A percentile compares a stretch with the other conserved stretches of the same genome.
phyloP scores from a whole-genome alignment of 2,113 vertebrate species.

The Sebastes schlegelii region DNA sequence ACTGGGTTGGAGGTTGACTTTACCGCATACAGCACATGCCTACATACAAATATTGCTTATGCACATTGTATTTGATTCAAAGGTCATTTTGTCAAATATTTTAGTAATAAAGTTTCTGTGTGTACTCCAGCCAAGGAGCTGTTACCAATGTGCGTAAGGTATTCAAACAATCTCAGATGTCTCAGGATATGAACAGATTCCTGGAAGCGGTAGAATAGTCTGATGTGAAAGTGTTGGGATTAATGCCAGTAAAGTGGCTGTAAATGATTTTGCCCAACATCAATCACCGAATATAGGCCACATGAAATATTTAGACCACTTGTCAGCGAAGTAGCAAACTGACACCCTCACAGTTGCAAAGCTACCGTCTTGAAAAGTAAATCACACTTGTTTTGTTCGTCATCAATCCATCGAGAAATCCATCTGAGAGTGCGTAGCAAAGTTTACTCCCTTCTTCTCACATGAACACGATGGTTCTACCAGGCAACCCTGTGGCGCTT shows the following conservation, averaged over 20 bases:
- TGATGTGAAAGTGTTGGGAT: slow-evolving; percentile 6
- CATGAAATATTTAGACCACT: slow-evolving; percentile 25
- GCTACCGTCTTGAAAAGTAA: background rate
- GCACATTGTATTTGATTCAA: background rate
- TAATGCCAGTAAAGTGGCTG: slow-evolving; percentile 12
- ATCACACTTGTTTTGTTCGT: slow-evolving; percentile 17
- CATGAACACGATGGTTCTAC: slow-evolving; percentile 15
- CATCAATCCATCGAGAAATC: slow-evolving; percentile 13
- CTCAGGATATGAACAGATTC: slow-evolving; percentile 14
- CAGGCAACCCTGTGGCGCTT: slow-evolving; percentile 15
- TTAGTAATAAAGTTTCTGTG: background rate
- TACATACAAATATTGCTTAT: background rate
- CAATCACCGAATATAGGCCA: slow-evolving; percentile 37
- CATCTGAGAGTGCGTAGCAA: slow-evolving; percentile 31
- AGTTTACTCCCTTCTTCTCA: slow-evolving; percentile 34
- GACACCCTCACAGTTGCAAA: background rate
- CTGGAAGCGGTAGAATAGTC: slow-evolving; percentile 19
- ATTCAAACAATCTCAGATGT: slow-evolving; percentile 9
- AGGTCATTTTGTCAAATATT: background rate
- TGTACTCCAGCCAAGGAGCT: slow-evolving; percentile 1
- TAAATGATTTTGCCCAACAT: slow-evolving; percentile 19
- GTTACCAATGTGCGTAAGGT: background rate
- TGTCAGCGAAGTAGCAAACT: slow-evolving; percentile 15
- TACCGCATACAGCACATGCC: background rate
- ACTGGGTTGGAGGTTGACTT: background rate